phyloP scores from a whole-genome alignment of 2,113 vertebrate genomes.

The Orthonyx spaldingii region DNA sequence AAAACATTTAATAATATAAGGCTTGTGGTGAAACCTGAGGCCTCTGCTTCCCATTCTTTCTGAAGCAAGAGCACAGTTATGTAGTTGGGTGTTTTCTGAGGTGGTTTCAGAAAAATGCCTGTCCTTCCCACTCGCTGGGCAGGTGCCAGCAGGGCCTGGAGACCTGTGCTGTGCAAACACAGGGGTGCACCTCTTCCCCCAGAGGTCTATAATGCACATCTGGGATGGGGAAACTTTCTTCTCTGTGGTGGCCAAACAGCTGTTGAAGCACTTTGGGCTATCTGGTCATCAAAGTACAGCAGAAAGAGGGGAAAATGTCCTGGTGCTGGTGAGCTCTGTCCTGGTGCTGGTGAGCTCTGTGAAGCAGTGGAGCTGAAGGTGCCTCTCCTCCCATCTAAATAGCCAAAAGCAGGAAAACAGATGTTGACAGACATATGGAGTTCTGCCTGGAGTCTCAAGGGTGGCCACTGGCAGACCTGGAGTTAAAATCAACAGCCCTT shows the following conservation, averaged over 20 bases:
- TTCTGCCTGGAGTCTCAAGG: neutral
- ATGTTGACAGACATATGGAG: neutral
- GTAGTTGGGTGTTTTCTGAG: neutral
- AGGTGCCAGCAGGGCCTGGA: neutral
- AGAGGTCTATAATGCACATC: no score
- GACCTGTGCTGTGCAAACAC: neutral
- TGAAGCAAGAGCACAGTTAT: neutral
- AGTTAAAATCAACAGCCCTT: neutral
- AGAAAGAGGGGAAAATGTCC: neutral
- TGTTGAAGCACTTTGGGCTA: neutral
- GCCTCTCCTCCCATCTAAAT: neutral
- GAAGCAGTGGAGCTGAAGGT: neutral
- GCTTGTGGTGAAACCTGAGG: neutral
- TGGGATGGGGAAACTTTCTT: neutral
- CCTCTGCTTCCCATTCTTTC: neutral
- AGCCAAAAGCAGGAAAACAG: neutral
- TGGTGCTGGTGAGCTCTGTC: neutral
- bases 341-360: neutral
- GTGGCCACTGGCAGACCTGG: neutral
- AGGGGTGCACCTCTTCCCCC: neutral
- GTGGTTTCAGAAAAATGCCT: neutral
- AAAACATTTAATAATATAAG: neutral
- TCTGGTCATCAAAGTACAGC: neutral
- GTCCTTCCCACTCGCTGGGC: fast-evolving
- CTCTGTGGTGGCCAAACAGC: neutral